Base-by-base conservation (phyloP, 2,113 vertebrate species). In the Microcebus jonahi region DNA sequence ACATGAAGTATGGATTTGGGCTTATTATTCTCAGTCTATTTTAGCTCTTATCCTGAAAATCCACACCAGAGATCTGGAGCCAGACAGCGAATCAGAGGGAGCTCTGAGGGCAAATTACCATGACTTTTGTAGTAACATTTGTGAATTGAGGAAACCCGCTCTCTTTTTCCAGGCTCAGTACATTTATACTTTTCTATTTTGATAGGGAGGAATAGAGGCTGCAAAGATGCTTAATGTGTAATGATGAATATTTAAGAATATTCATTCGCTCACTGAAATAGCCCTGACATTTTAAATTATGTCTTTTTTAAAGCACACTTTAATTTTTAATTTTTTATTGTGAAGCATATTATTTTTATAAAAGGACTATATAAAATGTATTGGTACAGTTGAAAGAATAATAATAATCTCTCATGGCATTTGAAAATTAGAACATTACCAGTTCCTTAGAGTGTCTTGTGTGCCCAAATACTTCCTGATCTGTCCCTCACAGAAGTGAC, bases 241-340 rank as follows among this genome's bases (percentile, higher is more conserved):
- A 73, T 77, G 70, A 57, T 95, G 75, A 94, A 96, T 89, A 87
- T 90, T 93, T 91, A 36, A 96, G 48, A 89, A 77, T 14, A 11
- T 77, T 45, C 29, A 9, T 79, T 88, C 63, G 20, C 55, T 90
- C 90, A 13, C 71, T 96, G 39, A 92, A 90, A 94, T 75, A 87
- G 79, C 39, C 63, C 89, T 96, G 68, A 89, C 84, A 92, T 96
- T 96, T 96, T 88, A 63, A 93, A 87, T 63, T 89, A 31, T 55
- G 34, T 65, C 42, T 90, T 75, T 90, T 87, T 90, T n/a, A 53
- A 81, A 75, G 57, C 83, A 90, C 23, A 53, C 45, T 87, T 91
- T 95, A 68, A 80, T 90, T 90, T 82, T 75, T 48, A 39, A 45
- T 73, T 59, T 67, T 88, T 95, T 76, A 45, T 81, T 86, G 70